phyloP scores from a whole-genome alignment of 2,888 invertebrate genomes.

The Monoplex corrugatus region DNA sequence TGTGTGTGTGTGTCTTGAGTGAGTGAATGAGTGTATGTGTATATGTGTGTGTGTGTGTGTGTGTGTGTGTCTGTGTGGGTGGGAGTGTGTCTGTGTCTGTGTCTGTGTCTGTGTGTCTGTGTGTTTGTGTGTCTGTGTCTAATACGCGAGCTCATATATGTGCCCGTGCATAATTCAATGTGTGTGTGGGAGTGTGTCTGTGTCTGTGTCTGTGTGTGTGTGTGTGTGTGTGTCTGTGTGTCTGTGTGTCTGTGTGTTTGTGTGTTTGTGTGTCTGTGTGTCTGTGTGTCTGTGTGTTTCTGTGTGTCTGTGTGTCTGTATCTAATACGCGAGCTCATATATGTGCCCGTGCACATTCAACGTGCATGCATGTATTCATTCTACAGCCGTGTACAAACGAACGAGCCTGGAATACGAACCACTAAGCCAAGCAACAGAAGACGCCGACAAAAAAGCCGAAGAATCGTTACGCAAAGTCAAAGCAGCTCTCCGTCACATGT shows the following conservation, averaged over 20 bases:
- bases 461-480: background rate
- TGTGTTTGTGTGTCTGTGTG: background rate
- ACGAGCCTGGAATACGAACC: background rate
- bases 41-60: background rate
- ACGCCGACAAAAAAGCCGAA: background rate
- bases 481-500: constrained; percentile 70
- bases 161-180: too few species aligned
- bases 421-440: background rate
- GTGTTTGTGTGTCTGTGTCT: background rate
- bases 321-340: too few species aligned
- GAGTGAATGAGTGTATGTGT: too few species aligned
- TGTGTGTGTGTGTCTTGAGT: too few species aligned
- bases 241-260: background rate
- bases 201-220: too few species aligned
- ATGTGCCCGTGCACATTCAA: too few species aligned
- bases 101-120: background rate
- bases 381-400: constrained; percentile 6
- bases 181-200: too few species aligned
- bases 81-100: background rate
- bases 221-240: background rate
- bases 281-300: background rate
- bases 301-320: too few species aligned
- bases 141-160: too few species aligned
- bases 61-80: background rate
- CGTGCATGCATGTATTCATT: background rate